Evolutionary conservation across 1,140 invertebrate genomes (phyloP), one percentile per base, ranked within the genome.

Genomic region (Gonatopus flavifemur): DNA sequence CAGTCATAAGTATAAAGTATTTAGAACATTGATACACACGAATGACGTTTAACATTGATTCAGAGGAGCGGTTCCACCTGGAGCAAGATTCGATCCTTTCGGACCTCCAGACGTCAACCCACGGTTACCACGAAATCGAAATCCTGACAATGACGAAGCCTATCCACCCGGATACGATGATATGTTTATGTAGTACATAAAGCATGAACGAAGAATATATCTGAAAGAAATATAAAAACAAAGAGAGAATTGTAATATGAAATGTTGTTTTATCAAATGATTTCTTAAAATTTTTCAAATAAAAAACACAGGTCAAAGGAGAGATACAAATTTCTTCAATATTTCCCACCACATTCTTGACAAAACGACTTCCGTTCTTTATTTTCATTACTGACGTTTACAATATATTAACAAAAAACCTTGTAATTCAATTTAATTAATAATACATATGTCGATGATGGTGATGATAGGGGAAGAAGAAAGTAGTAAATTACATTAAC

Each of bases 41-140:
- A n/a, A n/a, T n/a, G n/a, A n/a, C n/a, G n/a, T n/a, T n/a, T n/a
- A n/a, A n/a, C n/a, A n/a, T n/a, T n/a, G n/a, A n/a, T n/a, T 45
- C 66, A 87, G 84, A 49, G 87, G 86, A 19, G 78, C 86, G 20
- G 77, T 90, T 13, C 88, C 88, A 20, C 88, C 88, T 1, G 84
- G 86, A 24, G 89, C 90, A 8, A 81, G 89, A 59, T 93, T 90
- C 70, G 89, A 93, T 78, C 90, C 89, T 0, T 89, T 91, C 69
- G 84, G 84, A 3, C 89, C 89, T 8, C 83, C 85, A 6, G 83
- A 81, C 18, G 57, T 67, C 33, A 69, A 74, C 19, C 70, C 66
- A 31, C 66, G 70, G 16, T 64, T 73, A 41, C 67, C 55, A 3
- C 48, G 32, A 33, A 25, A 44, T 21, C 52, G 55, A 30, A 73